phyloP scores from a whole-genome alignment of 2,888 invertebrate species.

The Melinopterus prodromus region DNA sequence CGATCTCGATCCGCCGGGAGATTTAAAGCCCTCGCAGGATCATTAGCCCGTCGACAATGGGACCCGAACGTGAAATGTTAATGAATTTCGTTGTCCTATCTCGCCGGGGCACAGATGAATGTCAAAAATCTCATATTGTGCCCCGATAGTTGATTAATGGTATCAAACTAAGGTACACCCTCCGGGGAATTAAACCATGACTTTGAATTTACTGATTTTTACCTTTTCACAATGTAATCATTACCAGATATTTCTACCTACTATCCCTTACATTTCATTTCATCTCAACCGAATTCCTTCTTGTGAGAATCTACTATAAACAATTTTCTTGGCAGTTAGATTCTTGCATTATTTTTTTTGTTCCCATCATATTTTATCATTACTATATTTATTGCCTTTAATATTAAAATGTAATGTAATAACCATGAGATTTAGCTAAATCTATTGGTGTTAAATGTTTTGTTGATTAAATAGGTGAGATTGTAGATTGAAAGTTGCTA shows the following conservation, averaged over 20 bases:
- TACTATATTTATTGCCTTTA: not conserved
- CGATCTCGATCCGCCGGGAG: not conserved
- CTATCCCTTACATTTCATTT: constrained; percentile 21
- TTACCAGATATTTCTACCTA: constrained; percentile 26
- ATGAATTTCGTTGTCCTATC: constrained; percentile 60
- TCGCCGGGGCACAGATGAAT: constrained; percentile 53
- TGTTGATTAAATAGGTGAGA: too few relatives aligned
- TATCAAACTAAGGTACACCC: constrained; percentile 51
- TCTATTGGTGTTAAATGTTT: too few relatives aligned
- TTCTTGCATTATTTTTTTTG: constrained; percentile 44
- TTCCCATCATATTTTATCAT: not conserved
- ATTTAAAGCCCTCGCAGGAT: constrained; percentile 29
- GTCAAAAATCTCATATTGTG: constrained; percentile 60
- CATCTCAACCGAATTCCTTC: constrained; percentile 35
- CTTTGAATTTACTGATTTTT: constrained; percentile 52
- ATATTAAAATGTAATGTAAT: not conserved
- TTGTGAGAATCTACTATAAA: constrained; percentile 54
- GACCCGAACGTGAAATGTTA: constrained; percentile 64
- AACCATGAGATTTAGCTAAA: too few relatives aligned
- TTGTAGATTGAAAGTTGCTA: not conserved
- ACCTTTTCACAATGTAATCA: constrained; percentile 45
- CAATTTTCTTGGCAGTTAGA: constrained; percentile 54
- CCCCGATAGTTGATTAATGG: constrained; percentile 61
- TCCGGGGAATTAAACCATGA: constrained; percentile 58
- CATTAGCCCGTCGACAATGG: constrained; percentile 51